These are phyloP conservation scores for Nothoprocta pentlandii DNA, from an alignment of 2,113 vertebrate species.

Conservation along the genomic window DNA sequence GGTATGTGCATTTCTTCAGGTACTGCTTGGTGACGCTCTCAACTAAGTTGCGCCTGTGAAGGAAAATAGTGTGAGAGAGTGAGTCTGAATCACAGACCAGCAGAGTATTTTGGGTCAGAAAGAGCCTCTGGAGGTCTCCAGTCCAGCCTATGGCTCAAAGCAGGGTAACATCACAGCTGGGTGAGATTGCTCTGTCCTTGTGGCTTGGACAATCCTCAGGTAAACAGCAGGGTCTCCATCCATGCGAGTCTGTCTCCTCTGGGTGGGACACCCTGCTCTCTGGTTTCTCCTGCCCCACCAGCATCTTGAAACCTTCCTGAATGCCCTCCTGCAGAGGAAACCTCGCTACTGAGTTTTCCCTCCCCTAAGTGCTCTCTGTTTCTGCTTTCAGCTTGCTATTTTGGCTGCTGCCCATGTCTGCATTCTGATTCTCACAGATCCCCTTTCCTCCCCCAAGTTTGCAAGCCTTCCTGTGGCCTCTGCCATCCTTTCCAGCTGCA, in stretches of 20 bases:
- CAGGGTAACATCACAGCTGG: background rate
- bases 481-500: background rate
- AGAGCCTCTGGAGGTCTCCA: background rate
- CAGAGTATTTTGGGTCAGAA: background rate
- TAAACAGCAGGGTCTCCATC: background rate
- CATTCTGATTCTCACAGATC: background rate
- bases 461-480: background rate
- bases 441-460: background rate
- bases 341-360: background rate
- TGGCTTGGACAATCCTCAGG: background rate
- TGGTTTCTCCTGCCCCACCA: background rate
- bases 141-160: background rate
- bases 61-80: background rate
- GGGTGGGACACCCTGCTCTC: background rate
- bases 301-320: background rate
- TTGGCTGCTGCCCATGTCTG: background rate
- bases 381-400: background rate
- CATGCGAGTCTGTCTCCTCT: no score
- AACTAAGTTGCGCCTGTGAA: conserved; percentile 89
- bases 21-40: conserved; percentile 80
- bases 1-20: conserved; percentile 82
- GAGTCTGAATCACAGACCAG: background rate
- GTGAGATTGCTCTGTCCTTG: background rate
- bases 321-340: background rate
- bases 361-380: background rate